Base-by-base conservation (phyloP, 2,888 invertebrate species). In the Ctenicera cuprea region DNA sequence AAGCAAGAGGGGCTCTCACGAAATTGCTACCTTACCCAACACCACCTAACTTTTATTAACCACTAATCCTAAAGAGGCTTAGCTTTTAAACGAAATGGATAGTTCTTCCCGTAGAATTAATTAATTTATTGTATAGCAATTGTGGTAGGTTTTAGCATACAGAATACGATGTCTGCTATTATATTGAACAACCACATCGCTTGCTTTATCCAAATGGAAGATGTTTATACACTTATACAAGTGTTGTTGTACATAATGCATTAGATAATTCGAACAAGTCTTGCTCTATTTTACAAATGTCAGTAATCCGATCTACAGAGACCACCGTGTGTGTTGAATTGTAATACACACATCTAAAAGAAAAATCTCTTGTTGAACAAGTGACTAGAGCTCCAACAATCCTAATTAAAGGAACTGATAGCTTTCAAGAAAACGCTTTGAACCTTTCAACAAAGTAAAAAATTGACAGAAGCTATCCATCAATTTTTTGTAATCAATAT, bases 271-370 rank as follows among this genome's bases (percentile, higher is more conserved):
- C 73, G 59, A 73, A 48, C 73, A 69, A 69, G 68, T 73, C 48
- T 69, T 68, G 73, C 45, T 69, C 73, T 61, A 73, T 73, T 64
- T 73, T 73, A 69, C 68, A 73, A 73, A 73, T 73, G 73, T 63
- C 73, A 50, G 64, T 65, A 63, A 69, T 52, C 64, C 54, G 50
- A 73, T 43, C 59, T 73, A 73, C 57, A 64, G 64, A 63, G 30
- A 63, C 18, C 16, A 45, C 11, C 41, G 62, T 69, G 73, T 73
- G 73, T 59, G 16, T 41, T 33, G 73, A 73, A 73, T 73, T 30
- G 73, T 43, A 73, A 69, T 68, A 69, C 3, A 52, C 37, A 59
- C 43, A 26, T 20, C 67, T 63, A 43, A 3, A 62, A 11, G 59
- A 54, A 37, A 14, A 61, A 50, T 63, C 43, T 59, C 62, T 62